Evolutionary conservation across 2,888 invertebrate species (phyloP).

Genomic region (Barypeithes pellucidus): DNA sequence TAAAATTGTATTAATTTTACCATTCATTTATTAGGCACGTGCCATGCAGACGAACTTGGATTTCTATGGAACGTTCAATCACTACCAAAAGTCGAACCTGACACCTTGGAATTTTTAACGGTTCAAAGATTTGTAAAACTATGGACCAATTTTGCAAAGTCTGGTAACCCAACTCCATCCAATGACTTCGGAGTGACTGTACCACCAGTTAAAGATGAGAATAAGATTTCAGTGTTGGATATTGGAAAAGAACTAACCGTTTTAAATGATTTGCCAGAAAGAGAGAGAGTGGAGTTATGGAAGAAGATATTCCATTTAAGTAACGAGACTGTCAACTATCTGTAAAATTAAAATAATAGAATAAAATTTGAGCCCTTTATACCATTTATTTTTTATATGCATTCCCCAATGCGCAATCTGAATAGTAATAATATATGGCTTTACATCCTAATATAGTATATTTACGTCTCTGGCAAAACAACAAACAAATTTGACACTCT

Average conservation of each 20-base stretch:
- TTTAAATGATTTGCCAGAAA: conserved; percentile 5
- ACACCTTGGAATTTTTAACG: conserved; percentile 2
- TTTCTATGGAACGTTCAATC: conserved; percentile 11
- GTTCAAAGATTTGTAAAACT: conserved; percentile 11
- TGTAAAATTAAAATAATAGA: conserved; percentile 3
- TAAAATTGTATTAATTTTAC: conserved; percentile 7
- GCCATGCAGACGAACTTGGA: conserved; percentile 7
- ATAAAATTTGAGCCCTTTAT: not conserved
- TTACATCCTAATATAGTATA: too few species aligned
- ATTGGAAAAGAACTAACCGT: not conserved
- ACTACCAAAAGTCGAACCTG: not conserved
- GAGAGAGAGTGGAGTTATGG: not conserved
- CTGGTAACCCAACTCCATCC: conserved; percentile 5
- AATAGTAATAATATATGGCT: too few species aligned
- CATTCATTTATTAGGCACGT: not conserved
- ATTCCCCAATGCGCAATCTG: too few species aligned
- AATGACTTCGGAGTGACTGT: not conserved
- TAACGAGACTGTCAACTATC: not conserved
- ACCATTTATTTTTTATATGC: too few species aligned
- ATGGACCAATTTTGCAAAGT: conserved; percentile 8
- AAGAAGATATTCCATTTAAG: not conserved
- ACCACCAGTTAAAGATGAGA: not conserved
- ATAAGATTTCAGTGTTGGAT: not conserved
- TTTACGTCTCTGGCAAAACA: too few species aligned
- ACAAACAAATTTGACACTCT: too few species aligned